phyloP scores from a whole-genome alignment of 2,888 invertebrate genomes.

The Scaptomyza polygonia region DNA sequence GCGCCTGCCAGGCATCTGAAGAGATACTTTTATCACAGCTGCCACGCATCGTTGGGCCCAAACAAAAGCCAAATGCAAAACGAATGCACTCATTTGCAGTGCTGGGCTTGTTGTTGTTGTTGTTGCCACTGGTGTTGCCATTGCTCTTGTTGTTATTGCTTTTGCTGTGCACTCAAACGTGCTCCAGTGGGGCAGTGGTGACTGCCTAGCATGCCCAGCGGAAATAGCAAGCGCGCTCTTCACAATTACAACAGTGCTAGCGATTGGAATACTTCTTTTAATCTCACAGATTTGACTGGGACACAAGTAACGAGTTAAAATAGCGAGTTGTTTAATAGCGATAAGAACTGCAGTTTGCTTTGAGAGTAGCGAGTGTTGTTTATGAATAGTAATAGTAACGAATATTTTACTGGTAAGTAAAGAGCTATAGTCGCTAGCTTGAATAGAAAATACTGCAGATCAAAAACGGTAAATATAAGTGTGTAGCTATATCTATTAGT shows the following conservation, averaged over 20 bases:
- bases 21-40: constrained; percentile 71
- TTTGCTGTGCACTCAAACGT: constrained; percentile 52
- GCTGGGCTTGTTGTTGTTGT: constrained; percentile 3
- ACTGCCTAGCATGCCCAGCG: constrained; percentile 6
- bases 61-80: constrained; percentile 68
- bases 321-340: background rate
- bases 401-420: too few relatives aligned
- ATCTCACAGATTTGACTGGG: background rate
- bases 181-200: constrained; percentile 12
- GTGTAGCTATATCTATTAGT: too few relatives aligned
- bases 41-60: constrained; percentile 74
- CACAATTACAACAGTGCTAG: background rate
- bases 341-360: background rate
- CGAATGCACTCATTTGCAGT: constrained; percentile 50
- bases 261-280: background rate
- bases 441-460: too few relatives aligned
- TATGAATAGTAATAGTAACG: too few relatives aligned
- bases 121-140: constrained; percentile 10
- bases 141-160: constrained; percentile 9
- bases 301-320: background rate
- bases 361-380: too few relatives aligned
- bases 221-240: background rate
- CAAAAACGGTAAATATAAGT: too few relatives aligned
- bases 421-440: too few relatives aligned
- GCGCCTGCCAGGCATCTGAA: constrained; percentile 49